Base-by-base conservation (phyloP, 2,888 invertebrate species). In the Drosophila aldrichi region DNA sequence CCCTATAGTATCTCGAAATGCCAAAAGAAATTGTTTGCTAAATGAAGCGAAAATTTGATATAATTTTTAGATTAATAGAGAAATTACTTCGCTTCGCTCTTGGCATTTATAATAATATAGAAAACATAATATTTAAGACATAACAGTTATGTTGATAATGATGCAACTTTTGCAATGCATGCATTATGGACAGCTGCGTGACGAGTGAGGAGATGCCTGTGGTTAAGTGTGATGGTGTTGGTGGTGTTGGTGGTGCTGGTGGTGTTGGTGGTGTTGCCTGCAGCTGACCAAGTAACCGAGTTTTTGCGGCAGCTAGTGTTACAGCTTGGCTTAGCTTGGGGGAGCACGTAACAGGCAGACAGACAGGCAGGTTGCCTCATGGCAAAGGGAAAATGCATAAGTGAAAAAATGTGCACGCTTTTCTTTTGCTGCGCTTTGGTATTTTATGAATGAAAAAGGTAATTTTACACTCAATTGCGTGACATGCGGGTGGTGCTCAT, bases 401-500 rank as follows among this genome's bases (percentile, higher is more conserved):
- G 69, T 62, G 78, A 84, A 84, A 84, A 84, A 82, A 78, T 74
- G 82, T 81, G 84, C 80, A 87, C 81, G 84, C 87, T 87, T 82
- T 82, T 79, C 86, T 63, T 63, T 57, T 62, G 70, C 49, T 68
- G 46, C 57, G 51, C 20, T 52, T 20, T 12, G 40, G 4, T 54
- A 6, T n/a, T 74, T 78, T 64, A 82, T 82, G 80, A 82, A 86
- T 79, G 85, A 85, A 78, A 78, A 85, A 74, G 72, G 80, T 78
- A 86, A 88, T 86, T 83, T 83, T 74, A 88, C 76, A 86, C 86
- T 77, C 76, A 75, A 82, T 85, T 85, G 85, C 85, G 88, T 85
- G 85, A 85, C 79, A 77, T 69, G 73, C 49, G 70, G 70, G 34
- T 59, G 56, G 69, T 62, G 63, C 82, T 84, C 81, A 71, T 64